A percentile compares a stretch with the other conserved stretches of the same genome.
Evolutionary conservation across 2,888 invertebrate genomes (phyloP).

Genomic region (Drosophila ochracea): DNA sequence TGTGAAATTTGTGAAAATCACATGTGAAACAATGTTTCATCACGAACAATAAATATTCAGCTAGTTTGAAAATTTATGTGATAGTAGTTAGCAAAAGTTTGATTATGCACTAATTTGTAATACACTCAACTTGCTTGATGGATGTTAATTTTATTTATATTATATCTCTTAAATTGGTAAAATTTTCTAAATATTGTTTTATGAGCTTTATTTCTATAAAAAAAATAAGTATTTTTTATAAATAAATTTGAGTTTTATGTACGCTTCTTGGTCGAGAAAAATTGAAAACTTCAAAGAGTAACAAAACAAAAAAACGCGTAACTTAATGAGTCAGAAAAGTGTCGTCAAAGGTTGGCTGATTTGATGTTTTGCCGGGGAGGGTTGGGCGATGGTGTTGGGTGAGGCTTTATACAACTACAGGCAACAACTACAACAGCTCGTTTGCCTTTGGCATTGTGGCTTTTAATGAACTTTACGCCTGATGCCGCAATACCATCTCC

Average conservation of each 20-base stretch:
- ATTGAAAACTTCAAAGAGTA: slow-evolving; percentile 6
- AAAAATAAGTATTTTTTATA: not conserved
- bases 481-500: slow-evolving; percentile 11
- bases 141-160: not conserved
- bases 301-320: slow-evolving; percentile 15
- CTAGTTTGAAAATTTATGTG: not conserved
- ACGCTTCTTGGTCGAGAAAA: slow-evolving; percentile 4
- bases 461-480: slow-evolving; percentile 79
- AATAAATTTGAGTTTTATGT: not conserved
- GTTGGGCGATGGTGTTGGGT: slow-evolving; percentile 1
- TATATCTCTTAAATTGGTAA: not conserved
- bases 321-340: slow-evolving; percentile 75
- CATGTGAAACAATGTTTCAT: no score
- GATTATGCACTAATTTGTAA: not conserved
- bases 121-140: no score
- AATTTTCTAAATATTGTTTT: not conserved
- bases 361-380: not conserved
- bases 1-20: not conserved
- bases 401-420: slow-evolving; percentile 9
- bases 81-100: not conserved
- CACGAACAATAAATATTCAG: not conserved
- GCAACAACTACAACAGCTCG: slow-evolving; percentile 34
- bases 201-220: not conserved
- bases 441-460: slow-evolving; percentile 59
- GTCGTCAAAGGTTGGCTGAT: slow-evolving; percentile 48